These are phyloP conservation scores for Lepidurus couesii DNA, from an alignment of 1,140 invertebrate species.

Conservation along the genomic window DNA sequence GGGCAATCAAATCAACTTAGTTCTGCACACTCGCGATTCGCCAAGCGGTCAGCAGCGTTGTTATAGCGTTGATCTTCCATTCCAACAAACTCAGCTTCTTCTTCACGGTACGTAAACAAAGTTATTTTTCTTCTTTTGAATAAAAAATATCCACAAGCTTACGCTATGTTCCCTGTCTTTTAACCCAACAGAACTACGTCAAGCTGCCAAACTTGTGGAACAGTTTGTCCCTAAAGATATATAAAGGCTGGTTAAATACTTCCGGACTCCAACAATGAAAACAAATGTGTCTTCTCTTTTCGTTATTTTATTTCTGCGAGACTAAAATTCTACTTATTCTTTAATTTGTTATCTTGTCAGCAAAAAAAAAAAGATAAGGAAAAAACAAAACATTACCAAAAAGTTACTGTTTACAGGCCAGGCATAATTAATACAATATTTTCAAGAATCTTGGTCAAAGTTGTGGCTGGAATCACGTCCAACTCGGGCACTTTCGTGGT, in stretches of 20 bases:
- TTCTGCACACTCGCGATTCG: background rate
- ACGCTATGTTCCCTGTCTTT: background rate
- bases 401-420: conserved; percentile 60
- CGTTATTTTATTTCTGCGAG: too few species aligned
- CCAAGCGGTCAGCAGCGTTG: conserved; percentile 1
- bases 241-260: background rate
- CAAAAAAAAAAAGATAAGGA: background rate
- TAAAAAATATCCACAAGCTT: background rate
- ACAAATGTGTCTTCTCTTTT: background rate
- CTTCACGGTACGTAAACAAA: background rate
- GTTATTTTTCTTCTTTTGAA: background rate
- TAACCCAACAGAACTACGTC: background rate
- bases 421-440: conserved; percentile 97
- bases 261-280: background rate
- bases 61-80: background rate
- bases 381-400: background rate
- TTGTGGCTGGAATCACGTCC: conserved; percentile 62
- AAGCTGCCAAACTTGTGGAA: conserved; percentile 6
- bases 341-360: background rate
- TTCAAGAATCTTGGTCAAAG: conserved; percentile 72
- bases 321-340: background rate
- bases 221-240: background rate
- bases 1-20: background rate
- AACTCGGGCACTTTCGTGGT: conserved; percentile 74
- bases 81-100: conserved; percentile 19